Evolutionary conservation across 2,113 vertebrate genomes (phyloP).

Genomic region (Mesocricetus auratus): DNA sequence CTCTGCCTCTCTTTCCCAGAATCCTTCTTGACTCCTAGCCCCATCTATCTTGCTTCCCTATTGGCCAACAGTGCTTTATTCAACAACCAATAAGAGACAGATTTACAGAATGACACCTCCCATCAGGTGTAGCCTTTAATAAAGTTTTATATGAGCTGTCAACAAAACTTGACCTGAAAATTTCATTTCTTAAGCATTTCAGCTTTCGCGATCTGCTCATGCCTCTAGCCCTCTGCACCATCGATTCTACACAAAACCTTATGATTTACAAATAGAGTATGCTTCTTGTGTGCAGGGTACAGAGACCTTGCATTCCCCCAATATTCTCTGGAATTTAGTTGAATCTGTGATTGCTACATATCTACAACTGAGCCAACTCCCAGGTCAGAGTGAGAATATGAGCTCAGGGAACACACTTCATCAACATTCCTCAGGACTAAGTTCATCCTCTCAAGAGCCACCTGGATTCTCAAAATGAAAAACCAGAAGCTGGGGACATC

Average conservation of each 20-base stretch:
- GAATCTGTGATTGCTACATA: neutral
- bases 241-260: neutral
- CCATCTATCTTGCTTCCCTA: too few relatives aligned
- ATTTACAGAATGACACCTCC: too few relatives aligned
- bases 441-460: neutral
- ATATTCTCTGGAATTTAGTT: neutral
- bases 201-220: neutral
- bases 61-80: too few relatives aligned
- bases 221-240: neutral
- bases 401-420: neutral
- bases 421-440: neutral
- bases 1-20: too few relatives aligned
- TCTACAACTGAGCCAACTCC: neutral
- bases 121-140: neutral
- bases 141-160: neutral
- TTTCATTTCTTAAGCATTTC: neutral
- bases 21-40: too few relatives aligned
- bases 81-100: too few relatives aligned
- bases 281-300: neutral
- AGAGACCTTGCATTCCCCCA: neutral
- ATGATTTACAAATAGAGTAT: neutral
- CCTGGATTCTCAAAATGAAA: slow-evolving; percentile 28
- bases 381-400: neutral
- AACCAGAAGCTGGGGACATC: neutral
- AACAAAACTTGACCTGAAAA: neutral